Evolutionary conservation across 2,113 vertebrate genomes (phyloP).

Genomic region (Gadus chalcogrammus): DNA sequence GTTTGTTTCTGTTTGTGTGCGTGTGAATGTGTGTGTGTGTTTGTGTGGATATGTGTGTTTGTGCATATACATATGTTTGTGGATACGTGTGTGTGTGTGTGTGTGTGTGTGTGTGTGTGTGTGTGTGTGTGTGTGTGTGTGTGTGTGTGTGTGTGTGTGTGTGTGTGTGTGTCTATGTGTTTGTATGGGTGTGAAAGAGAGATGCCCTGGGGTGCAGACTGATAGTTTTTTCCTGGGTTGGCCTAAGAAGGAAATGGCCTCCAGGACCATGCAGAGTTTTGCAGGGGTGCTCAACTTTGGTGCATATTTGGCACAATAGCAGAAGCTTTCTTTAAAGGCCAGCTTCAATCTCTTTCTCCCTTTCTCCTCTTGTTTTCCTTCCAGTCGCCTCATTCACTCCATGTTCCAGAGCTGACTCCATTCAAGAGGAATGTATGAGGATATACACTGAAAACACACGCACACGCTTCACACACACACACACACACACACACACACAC

Average conservation of each 20-base stretch:
- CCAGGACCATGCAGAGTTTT: constrained; percentile 25
- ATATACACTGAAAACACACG: constrained; percentile 24
- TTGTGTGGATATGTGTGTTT: constrained; percentile 44
- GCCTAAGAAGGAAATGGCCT: constrained; percentile 31
- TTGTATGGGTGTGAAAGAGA: too few relatives aligned
- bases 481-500: background rate
- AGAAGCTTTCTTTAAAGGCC: constrained; percentile 23
- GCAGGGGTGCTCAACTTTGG: constrained; percentile 17
- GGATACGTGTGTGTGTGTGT: background rate
- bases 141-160: background rate
- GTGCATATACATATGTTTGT: constrained; percentile 24
- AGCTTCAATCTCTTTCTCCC: constrained; percentile 24
- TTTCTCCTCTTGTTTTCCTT: constrained; percentile 33
- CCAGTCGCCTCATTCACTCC: constrained; percentile 35
- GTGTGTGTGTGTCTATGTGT: background rate
- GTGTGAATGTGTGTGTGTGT: constrained; percentile 34
- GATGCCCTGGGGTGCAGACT: too few relatives aligned
- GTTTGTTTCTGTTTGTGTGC: constrained; percentile 17
- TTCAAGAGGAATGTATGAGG: constrained; percentile 50
- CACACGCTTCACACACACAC: constrained; percentile 18
- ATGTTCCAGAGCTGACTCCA: constrained; percentile 46
- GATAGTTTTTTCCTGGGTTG: constrained; percentile 39
- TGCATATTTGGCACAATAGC: constrained; percentile 27
- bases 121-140: constrained; percentile 26
- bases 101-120: constrained; percentile 25